A percentile compares a stretch with the other conserved stretches of the same genome.
phyloP scores from a whole-genome alignment of 2,113 vertebrate species.

The Diphyllodes magnificus region DNA sequence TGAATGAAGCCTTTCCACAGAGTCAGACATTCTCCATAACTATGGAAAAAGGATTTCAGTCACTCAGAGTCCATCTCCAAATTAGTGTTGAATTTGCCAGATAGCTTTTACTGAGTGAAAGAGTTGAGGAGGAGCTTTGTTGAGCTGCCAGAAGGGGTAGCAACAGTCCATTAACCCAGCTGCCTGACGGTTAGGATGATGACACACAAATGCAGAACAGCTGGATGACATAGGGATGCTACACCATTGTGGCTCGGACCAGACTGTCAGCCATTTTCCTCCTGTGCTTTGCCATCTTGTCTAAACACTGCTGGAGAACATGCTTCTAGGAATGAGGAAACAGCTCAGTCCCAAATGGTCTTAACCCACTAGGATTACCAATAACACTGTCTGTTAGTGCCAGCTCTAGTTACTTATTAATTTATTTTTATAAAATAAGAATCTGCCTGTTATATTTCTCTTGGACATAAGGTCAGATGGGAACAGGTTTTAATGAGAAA shows the following conservation, averaged over 20 bases:
- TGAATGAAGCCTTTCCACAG: background rate
- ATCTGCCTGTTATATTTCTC: background rate
- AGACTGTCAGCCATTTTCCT: background rate
- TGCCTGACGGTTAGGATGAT: background rate
- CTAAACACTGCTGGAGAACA: background rate
- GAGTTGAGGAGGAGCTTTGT: background rate
- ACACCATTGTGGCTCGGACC: background rate
- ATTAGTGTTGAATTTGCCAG: background rate
- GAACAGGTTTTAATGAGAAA: background rate
- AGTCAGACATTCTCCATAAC: background rate
- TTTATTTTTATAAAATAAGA: background rate
- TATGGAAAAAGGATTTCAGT: background rate
- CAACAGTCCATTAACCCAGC: background rate
- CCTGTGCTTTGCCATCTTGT: background rate
- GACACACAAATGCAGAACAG: background rate
- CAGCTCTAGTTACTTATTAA: background rate
- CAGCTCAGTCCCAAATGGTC: background rate
- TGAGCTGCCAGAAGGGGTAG: background rate
- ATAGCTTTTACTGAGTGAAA: background rate
- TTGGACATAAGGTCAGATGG: background rate
- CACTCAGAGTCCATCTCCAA: background rate
- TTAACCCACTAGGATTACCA: background rate
- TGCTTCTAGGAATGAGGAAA: background rate
- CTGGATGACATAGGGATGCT: background rate
- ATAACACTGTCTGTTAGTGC: background rate